Evolutionary conservation across 2,888 invertebrate species (phyloP).

Genomic region (Trachelus tabidus): DNA sequence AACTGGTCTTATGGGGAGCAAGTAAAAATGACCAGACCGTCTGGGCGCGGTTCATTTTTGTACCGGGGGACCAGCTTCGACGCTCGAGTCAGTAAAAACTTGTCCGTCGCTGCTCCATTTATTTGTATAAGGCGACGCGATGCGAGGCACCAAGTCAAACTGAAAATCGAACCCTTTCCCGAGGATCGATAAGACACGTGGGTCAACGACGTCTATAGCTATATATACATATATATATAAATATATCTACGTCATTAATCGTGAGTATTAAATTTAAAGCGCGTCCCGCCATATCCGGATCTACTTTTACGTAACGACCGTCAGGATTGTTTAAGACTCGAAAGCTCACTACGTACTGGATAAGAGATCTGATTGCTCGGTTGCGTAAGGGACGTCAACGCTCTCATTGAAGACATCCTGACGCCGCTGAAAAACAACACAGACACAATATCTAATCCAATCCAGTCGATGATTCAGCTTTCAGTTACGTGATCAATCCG

Average conservation of each 20-base stretch:
- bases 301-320: neutral
- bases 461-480: neutral
- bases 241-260: neutral
- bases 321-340: neutral
- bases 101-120: neutral
- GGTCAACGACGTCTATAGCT: neutral
- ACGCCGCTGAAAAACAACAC: neutral
- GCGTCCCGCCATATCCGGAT: neutral
- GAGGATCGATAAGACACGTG: neutral
- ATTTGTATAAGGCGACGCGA: neutral
- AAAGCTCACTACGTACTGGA: neutral
- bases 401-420: neutral
- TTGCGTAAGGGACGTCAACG: neutral
- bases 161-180: neutral
- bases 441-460: neutral
- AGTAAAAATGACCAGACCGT: conserved; percentile 18
- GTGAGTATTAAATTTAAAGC: neutral
- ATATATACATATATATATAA: neutral
- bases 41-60: conserved; percentile 18
- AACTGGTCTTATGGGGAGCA: conserved; percentile 21
- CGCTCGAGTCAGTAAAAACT: neutral
- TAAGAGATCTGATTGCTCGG: neutral
- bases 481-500: neutral
- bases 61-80: neutral
- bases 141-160: neutral